Percentiles rank a stretch among this genome's conserved stretches.
These are phyloP conservation scores for Bostrychus sinensis DNA, from an alignment of 2,113 vertebrate species.

Conservation along the genomic window DNA sequence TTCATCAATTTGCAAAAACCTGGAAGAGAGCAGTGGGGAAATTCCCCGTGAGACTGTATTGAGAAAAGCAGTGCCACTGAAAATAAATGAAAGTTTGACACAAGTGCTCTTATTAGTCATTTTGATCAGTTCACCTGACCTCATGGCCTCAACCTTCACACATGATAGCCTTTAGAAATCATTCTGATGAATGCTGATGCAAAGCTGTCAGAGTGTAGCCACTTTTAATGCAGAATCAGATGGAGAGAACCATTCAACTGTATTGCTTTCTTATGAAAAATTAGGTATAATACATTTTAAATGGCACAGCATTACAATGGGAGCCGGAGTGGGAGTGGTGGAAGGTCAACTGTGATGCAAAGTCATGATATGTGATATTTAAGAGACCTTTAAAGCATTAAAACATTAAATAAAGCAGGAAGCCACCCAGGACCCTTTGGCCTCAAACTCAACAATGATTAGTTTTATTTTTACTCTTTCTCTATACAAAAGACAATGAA, in stretches of 20 bases:
- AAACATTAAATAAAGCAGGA: conserved; percentile 37
- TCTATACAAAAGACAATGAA: not conserved
- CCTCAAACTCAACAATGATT: conserved; percentile 12
- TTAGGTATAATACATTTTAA: conserved; percentile 59
- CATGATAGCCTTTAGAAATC: conserved; percentile 70
- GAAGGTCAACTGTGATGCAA: conserved; percentile 71
- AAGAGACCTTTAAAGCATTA: conserved; percentile 64
- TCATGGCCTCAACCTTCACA: conserved; percentile 71
- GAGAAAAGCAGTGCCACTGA: not conserved
- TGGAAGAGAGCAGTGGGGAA: not conserved
- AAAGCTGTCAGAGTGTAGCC: conserved; percentile 47
- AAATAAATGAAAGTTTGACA: conserved; percentile 4
- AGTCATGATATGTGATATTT: conserved; percentile 70
- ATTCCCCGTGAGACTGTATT: not conserved
- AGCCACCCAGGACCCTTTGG: conserved; percentile 33
- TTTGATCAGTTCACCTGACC: conserved; percentile 64
- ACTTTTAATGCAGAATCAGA: conserved; percentile 46
- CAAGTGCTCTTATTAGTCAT: conserved; percentile 37
- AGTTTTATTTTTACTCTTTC: not conserved
- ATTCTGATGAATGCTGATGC: conserved; percentile 62
- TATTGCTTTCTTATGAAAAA: conserved; percentile 45
- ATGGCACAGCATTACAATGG: conserved; percentile 48
- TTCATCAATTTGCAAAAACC: conserved; percentile 4
- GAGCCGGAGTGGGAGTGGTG: conserved; percentile 35
- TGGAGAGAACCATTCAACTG: conserved; percentile 52